A percentile compares a stretch with the other conserved stretches of the same genome.
phyloP scores from a whole-genome alignment of 2,797 vertebrate genomes.

The Melanotaenia nigrans region DNA sequence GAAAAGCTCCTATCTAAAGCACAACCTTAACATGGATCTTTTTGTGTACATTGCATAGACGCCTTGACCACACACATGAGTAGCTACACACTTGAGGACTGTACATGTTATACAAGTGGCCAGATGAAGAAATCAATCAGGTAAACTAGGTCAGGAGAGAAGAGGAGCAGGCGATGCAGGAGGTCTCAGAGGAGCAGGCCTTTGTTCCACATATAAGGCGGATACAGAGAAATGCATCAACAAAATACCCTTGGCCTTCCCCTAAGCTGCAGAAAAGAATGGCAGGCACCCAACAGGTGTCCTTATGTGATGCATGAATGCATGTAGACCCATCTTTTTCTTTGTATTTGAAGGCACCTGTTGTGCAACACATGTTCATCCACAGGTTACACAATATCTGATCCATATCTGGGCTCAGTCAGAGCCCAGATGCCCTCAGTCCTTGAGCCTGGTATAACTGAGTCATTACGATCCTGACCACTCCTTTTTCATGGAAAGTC shows the following conservation, averaged over 20 bases:
- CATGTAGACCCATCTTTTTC: conserved; percentile 38
- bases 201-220: conserved; percentile 70
- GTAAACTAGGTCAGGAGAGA: conserved; percentile 74
- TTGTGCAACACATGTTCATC: conserved; percentile 33
- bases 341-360: conserved; percentile 28
- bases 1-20: not conserved
- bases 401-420: conserved; percentile 23
- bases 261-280: conserved; percentile 37
- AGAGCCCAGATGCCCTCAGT: conserved; percentile 32
- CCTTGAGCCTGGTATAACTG: conserved; percentile 39
- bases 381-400: conserved; percentile 53
- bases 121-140: conserved; percentile 74
- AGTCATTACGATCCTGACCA: conserved; percentile 47
- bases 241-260: conserved; percentile 57
- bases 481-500: conserved; percentile 68
- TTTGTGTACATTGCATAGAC: not conserved
- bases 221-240: conserved; percentile 61
- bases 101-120: conserved; percentile 69
- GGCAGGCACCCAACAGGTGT: conserved; percentile 21
- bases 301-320: conserved; percentile 52
- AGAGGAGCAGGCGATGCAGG: conserved; percentile 52
- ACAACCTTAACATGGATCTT: conserved; percentile 19
- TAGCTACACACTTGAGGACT: conserved; percentile 27
- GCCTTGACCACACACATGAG: conserved; percentile 26
- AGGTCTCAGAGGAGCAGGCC: conserved; percentile 68